Conservation (phyloP, 1,140 invertebrate genomes). For the Sinonovacula constricta region DNA sequence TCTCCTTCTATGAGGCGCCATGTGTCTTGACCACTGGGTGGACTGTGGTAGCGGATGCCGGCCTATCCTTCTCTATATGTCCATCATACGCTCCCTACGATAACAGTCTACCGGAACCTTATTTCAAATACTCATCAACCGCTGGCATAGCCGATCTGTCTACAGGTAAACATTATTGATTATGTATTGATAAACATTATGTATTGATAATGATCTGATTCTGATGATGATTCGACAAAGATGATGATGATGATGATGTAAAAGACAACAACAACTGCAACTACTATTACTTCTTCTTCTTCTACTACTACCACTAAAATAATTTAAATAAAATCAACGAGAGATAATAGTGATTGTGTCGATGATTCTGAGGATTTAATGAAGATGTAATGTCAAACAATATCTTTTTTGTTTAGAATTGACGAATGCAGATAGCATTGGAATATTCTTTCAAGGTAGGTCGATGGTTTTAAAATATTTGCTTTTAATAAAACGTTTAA, state of each 20-base stretch:
- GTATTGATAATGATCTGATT: too few species aligned
- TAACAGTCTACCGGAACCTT: slow-evolving; percentile 2
- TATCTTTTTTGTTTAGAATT: slow-evolving; percentile 36
- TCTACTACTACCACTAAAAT: too few species aligned
- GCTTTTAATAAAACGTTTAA: too few species aligned
- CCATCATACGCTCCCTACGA: slow-evolving; percentile 10
- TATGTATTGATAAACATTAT: too few species aligned
- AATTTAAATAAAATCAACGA: too few species aligned
- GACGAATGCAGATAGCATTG: slow-evolving; percentile 29
- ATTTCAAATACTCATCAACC: slow-evolving; percentile 31
- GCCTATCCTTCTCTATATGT: slow-evolving; percentile 21
- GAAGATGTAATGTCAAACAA: too few species aligned
- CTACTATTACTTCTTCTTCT: too few species aligned
- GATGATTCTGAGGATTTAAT: too few species aligned
- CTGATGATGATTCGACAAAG: too few species aligned
- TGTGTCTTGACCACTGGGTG: slow-evolving; percentile 36
- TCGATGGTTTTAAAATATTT: not conserved
- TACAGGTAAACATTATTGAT: slow-evolving; percentile 7
- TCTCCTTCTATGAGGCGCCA: not conserved
- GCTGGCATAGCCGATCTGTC: slow-evolving; percentile 10
- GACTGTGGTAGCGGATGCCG: slow-evolving; percentile 29
- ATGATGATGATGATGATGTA: too few species aligned
- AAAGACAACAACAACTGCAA: too few species aligned
- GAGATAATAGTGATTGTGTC: too few species aligned
- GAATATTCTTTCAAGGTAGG: slow-evolving; percentile 41